phyloP scores from a whole-genome alignment of 1,140 invertebrate species.

The Aphaenogaster rudis region DNA sequence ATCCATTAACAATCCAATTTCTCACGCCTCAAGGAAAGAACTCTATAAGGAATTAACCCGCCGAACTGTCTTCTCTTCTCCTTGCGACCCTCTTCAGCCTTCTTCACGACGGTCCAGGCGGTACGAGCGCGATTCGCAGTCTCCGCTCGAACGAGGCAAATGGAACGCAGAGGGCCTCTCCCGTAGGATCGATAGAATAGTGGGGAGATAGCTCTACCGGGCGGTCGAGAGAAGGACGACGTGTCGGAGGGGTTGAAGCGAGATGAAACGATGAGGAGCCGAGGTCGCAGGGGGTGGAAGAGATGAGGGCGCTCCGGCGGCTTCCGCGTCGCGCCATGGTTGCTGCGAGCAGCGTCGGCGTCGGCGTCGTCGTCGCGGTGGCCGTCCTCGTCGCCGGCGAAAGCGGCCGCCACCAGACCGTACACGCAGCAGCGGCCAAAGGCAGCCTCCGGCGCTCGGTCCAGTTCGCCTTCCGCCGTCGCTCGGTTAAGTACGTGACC shows the following conservation, averaged over 20 bases:
- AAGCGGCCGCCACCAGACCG: conserved; percentile 71
- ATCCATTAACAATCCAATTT: conserved; percentile 55
- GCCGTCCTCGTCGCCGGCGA: conserved; percentile 71
- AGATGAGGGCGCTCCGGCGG: conserved; percentile 76
- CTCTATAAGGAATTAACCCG: conserved; percentile 22
- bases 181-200: conserved; percentile 80
- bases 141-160: conserved; percentile 75
- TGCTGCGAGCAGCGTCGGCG: conserved; percentile 79
- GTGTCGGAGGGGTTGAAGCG: conserved; percentile 46
- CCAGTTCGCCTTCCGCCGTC: conserved; percentile 74
- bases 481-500: conserved; percentile 63
- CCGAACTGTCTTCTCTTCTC: conserved; percentile 35
- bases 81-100: conserved; percentile 42
- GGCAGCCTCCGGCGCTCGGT: conserved; percentile 73
- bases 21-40: conserved; percentile 25
- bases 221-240: conserved; percentile 48
- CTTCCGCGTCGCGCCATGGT: conserved; percentile 78
- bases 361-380: conserved; percentile 70
- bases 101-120: conserved; percentile 33
- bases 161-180: conserved; percentile 75
- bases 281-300: conserved; percentile 70
- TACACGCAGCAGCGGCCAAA: conserved; percentile 71
- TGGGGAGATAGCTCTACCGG: conserved; percentile 61
- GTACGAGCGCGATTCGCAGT: conserved; percentile 72
- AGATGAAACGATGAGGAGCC: conserved; percentile 51